phyloP scores from a whole-genome alignment of 2,888 invertebrate species.

The Polylopha cassiicola region DNA sequence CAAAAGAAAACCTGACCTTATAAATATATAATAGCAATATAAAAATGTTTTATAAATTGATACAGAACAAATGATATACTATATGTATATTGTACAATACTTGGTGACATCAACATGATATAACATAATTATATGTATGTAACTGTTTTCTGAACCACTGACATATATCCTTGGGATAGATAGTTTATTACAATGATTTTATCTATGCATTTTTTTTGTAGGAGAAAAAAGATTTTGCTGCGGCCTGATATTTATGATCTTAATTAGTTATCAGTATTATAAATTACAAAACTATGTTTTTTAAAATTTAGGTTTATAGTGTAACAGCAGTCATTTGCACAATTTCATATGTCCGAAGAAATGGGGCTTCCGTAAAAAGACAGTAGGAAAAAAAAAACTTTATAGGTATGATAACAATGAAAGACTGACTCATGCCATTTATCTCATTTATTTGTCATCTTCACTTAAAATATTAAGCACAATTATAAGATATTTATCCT shows the following conservation, averaged over 20 bases:
- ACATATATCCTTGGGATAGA: too few species aligned
- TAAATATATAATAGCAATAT: too few species aligned
- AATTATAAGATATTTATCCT: slow-evolving; percentile 39
- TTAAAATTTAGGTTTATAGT: background rate
- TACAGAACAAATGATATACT: too few species aligned
- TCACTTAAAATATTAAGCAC: slow-evolving; percentile 52
- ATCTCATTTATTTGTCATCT: slow-evolving; percentile 56
- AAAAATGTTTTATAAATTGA: too few species aligned
- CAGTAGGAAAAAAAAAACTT: slow-evolving; percentile 23
- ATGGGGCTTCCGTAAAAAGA: slow-evolving; percentile 39
- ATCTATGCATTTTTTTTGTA: background rate
- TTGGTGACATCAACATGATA: too few species aligned
- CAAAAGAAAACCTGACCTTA: too few species aligned
- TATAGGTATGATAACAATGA: slow-evolving; percentile 37
- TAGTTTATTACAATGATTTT: slow-evolving; percentile 7
- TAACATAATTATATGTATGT: too few species aligned
- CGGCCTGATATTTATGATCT: slow-evolving; percentile 13
- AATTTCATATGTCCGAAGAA: slow-evolving; percentile 15
- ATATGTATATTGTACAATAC: too few species aligned
- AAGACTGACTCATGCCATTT: slow-evolving; percentile 72
- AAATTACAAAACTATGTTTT: slow-evolving; percentile 5
- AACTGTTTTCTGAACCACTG: too few species aligned
- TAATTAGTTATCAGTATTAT: slow-evolving; percentile 16
- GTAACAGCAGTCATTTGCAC: slow-evolving; percentile 9
- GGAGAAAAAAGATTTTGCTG: slow-evolving; percentile 10